phyloP scores from a whole-genome alignment of 2,888 invertebrate genomes.

The Plebejus argus region DNA sequence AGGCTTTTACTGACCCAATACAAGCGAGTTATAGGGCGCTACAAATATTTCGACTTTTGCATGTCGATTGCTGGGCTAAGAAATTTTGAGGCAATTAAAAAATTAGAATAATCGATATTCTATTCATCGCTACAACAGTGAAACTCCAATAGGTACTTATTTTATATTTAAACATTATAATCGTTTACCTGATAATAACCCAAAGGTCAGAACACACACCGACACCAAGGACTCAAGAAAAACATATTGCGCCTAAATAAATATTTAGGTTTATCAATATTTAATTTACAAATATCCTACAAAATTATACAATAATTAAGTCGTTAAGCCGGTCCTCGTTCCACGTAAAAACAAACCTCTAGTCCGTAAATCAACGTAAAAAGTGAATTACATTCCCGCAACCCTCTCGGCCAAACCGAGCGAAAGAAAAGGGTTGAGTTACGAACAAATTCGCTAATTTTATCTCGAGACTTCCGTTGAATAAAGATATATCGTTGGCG shows the following conservation, averaged over 20 bases:
- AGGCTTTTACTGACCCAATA: slow-evolving; percentile 14
- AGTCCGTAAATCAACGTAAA: slow-evolving; percentile 57
- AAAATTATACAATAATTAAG: slow-evolving; percentile 28
- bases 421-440: slow-evolving; percentile 51
- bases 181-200: background rate
- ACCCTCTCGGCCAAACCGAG: slow-evolving; percentile 64
- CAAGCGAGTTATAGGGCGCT: slow-evolving; percentile 24
- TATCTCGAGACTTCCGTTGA: slow-evolving; percentile 60
- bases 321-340: slow-evolving; percentile 27
- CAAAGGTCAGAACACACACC: background rate
- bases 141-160: background rate
- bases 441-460: slow-evolving; percentile 75
- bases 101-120: background rate
- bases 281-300: background rate
- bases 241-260: background rate
- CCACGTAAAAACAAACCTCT: slow-evolving; percentile 43
- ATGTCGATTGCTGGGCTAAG: slow-evolving; percentile 36
- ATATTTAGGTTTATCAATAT: slow-evolving; percentile 29
- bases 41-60: slow-evolving; percentile 36
- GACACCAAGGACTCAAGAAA: background rate
- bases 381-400: slow-evolving; percentile 57
- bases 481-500: slow-evolving; percentile 79
- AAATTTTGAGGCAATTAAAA: slow-evolving; percentile 30
- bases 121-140: background rate
- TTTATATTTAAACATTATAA: background rate